Evolutionary conservation across 2,113 vertebrate genomes (phyloP), one percentile per base, ranked within the genome.

Genomic region (Phainopepla nitens): DNA sequence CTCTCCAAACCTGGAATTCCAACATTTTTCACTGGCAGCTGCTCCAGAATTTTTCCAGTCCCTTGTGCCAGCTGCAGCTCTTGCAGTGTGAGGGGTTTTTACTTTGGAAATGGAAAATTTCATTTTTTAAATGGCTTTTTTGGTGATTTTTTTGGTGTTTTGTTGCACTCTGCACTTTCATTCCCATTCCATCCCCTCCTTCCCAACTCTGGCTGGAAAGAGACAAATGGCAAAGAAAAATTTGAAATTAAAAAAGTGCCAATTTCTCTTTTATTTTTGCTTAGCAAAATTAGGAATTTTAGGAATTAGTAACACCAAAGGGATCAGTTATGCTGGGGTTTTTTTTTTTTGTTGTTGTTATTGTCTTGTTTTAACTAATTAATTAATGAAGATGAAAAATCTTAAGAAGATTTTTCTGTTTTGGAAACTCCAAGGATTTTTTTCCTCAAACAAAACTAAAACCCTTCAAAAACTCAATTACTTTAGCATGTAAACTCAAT

Each of bases 121-220:
- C 5, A 0, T 8, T 31, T 39, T 24, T 50, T 10, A 4, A 15
- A 4, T 10, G 35, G 57, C 14, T 39, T 49, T 65, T 6, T 0
- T 11, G 12, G 23, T 25, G 17, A 6, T 42, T n/a, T 49, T 76
- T 82, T 68, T 23, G n/a, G n/a, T 64, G 58, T 88, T 88, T 83
- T 22, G 28, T 85, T 56, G 95, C 96, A 95, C 93, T 23, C 54
- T 54, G 96, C 96, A 96, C 95, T 96, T 96, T 96, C 58, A 70
- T 71, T 25, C 53, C 57, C 12, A 5, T 31, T 24, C 31, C 20
- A 10, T 87, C 61, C 41, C 45, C 18, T 81, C 42, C 56, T n/a
- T 45, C 51, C 51, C 36, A n/a, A 3, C 25, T 50, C 62, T 27
- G 58, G 36, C 76, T 90, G 50, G 35, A 78, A 39, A 90, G n/a